These are phyloP conservation scores for Oedothorax gibbosus DNA, from an alignment of 1,140 invertebrate species.

Conservation along the genomic window DNA sequence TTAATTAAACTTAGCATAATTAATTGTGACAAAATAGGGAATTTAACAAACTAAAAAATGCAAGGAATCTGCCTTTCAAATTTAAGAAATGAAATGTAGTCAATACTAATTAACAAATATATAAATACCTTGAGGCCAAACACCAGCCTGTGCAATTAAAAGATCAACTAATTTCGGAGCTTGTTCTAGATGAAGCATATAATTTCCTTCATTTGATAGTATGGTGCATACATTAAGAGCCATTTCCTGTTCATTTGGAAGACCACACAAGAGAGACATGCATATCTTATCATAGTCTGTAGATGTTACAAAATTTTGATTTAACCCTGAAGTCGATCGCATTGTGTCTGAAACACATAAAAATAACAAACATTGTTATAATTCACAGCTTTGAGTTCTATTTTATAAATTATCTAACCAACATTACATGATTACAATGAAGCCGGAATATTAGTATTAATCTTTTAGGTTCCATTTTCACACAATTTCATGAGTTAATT, in stretches of 20 bases:
- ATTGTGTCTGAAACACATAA: constrained; percentile 72
- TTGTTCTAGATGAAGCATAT: constrained; percentile 84
- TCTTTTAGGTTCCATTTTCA: no score
- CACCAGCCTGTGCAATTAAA: constrained; percentile 90
- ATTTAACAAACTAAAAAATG: no score
- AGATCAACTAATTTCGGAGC: constrained; percentile 88
- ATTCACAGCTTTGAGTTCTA: no score
- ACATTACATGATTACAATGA: no score
- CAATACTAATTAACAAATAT: not conserved
- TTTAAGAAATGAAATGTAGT: no score
- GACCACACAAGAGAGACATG: constrained; percentile 88
- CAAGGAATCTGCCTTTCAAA: no score
- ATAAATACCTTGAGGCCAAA: constrained; percentile 84
- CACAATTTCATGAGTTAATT: no score
- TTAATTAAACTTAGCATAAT: no score
- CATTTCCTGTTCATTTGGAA: constrained; percentile 99
- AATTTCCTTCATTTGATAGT: constrained; percentile 87
- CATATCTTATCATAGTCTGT: constrained; percentile 89
- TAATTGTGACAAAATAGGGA: no score
- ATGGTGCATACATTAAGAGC: constrained; percentile 97
- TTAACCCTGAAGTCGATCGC: constrained; percentile 72
- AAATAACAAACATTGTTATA: no score
- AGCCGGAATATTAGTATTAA: no score
- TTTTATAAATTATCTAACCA: no score
- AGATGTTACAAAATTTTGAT: constrained; percentile 78